Conservation (phyloP, 2,113 vertebrate species). For the Lamprotornis superbus region DNA sequence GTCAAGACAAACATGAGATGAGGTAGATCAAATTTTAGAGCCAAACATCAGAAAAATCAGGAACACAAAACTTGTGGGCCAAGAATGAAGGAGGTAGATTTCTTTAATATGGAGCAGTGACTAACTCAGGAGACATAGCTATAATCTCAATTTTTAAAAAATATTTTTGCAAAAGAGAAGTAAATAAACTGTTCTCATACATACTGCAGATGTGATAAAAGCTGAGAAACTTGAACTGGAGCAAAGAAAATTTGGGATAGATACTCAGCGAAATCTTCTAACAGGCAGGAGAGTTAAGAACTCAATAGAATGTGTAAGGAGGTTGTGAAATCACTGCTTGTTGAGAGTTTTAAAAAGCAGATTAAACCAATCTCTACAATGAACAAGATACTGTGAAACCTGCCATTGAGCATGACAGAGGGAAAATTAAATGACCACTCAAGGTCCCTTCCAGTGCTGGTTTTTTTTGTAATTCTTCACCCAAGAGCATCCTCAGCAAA, state of each 20-base stretch:
- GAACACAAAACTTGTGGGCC: neutral
- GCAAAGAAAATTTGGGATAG: neutral
- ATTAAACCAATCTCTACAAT: neutral
- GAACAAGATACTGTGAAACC: neutral
- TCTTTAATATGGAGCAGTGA: neutral
- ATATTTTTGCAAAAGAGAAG: neutral
- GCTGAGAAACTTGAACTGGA: neutral
- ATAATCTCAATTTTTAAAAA: neutral
- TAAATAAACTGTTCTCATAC: neutral
- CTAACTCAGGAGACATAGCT: neutral
- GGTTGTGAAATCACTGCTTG: neutral
- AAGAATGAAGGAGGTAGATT: neutral
- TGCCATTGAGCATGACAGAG: neutral
- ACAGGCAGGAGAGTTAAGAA: neutral
- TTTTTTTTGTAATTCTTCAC: neutral
- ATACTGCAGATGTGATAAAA: neutral
- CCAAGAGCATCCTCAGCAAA: neutral
- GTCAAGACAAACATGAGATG: neutral
- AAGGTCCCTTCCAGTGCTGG: neutral
- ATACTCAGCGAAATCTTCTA: neutral
- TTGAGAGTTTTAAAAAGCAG: neutral
- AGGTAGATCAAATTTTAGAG: neutral
- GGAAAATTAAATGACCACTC: neutral
- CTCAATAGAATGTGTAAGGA: neutral
- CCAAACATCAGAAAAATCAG: neutral